Conservation (phyloP, 92 coral and sea anemone species). For the Virgularia gustaviana region DNA sequence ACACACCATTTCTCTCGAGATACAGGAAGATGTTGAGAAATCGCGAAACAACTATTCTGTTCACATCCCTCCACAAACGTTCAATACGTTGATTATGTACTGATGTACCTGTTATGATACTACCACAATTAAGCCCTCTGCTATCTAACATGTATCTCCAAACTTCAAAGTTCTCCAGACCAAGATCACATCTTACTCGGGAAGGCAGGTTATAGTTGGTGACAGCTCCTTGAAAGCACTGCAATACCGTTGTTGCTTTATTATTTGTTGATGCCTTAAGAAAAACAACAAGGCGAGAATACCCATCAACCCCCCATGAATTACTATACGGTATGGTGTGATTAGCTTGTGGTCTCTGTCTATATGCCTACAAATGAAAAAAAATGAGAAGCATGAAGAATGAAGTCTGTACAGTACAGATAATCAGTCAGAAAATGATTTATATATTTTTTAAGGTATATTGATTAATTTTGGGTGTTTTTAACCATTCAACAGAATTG, state of each 20-base stretch:
- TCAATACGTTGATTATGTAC: conserved; percentile 58
- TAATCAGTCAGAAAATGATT: neutral
- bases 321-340: conserved; percentile 3
- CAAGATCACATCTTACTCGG: conserved; percentile 33
- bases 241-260: conserved; percentile 32
- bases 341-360: neutral
- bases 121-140: conserved; percentile 60
- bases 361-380: neutral
- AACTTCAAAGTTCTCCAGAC: conserved; percentile 37
- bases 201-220: conserved; percentile 43
- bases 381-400: neutral
- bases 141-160: conserved; percentile 51
- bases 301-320: conserved; percentile 44
- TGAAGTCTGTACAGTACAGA: neutral
- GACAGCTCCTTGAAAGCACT: conserved; percentile 39
- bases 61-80: conserved; percentile 62
- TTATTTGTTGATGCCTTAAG: conserved; percentile 42
- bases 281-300: conserved; percentile 31
- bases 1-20: conserved; percentile 37
- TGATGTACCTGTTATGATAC: conserved; percentile 61
- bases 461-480: too few species aligned
- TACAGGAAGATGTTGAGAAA: conserved; percentile 56
- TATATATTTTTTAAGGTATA: neutral
- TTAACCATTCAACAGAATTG: too few species aligned
- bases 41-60: conserved; percentile 42